Percentiles rank a stretch among this genome's conserved stretches.
Evolutionary conservation across 2,888 invertebrate genomes (phyloP).

Genomic region (Dione vanillae): DNA sequence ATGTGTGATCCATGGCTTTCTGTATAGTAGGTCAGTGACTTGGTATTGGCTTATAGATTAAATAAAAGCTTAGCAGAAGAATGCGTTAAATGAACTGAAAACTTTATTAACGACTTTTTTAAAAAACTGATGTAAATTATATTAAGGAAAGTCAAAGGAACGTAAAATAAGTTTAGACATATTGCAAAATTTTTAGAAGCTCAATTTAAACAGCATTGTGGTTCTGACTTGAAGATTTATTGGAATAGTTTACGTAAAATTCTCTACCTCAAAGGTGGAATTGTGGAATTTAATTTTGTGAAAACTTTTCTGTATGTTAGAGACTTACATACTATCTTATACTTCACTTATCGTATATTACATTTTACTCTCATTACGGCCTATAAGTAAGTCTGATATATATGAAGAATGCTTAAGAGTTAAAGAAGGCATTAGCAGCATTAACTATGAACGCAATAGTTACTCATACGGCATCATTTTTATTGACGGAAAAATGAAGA

Average conservation of each 20-base stretch:
- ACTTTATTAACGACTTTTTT: background rate
- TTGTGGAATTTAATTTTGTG: slow-evolving; percentile 34
- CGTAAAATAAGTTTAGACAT: background rate
- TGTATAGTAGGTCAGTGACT: slow-evolving; percentile 12
- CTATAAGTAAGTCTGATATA: no score
- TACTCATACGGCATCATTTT: no score
- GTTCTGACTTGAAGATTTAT: slow-evolving; percentile 22
- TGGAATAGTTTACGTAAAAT: slow-evolving; percentile 28
- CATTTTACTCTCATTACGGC: slow-evolving; percentile 1
- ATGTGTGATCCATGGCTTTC: slow-evolving; percentile 3
- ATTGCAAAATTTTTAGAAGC: background rate
- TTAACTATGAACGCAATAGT: no score
- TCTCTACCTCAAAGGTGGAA: slow-evolving; percentile 11
- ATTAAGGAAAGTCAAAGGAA: background rate
- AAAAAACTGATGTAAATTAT: background rate
- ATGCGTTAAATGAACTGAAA: no score
- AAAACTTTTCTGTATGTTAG: slow-evolving; percentile 19
- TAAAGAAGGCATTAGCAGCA: no score
- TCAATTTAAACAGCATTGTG: slow-evolving; percentile 9
- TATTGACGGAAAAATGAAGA: no score
- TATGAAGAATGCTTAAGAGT: no score
- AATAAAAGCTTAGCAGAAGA: no score
- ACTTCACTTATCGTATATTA: background rate
- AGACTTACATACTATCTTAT: background rate
- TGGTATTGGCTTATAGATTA: background rate